These are phyloP conservation scores for Nematolebias whitei DNA, from an alignment of 2,113 vertebrate genomes.

Conservation along the genomic window DNA sequence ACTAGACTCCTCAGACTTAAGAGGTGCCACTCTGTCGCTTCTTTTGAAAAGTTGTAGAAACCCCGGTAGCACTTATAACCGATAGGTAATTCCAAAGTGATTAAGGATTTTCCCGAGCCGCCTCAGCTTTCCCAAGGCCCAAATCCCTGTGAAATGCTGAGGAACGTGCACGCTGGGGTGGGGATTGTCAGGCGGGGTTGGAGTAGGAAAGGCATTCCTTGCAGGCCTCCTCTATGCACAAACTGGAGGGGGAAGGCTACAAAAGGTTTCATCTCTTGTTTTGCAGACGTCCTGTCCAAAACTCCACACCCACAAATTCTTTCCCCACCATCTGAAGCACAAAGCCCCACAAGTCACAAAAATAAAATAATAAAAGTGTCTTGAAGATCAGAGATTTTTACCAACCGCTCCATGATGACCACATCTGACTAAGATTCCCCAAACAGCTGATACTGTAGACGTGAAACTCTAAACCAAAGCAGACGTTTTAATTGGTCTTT, in stretches of 20 bases:
- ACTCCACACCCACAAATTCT: constrained; percentile 59
- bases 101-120: constrained; percentile 73
- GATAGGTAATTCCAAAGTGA: constrained; percentile 76
- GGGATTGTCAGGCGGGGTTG: constrained; percentile 14
- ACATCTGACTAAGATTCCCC: neutral
- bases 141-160: constrained; percentile 80
- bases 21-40: constrained; percentile 68
- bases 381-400: constrained; percentile 6
- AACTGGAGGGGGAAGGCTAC: constrained; percentile 71
- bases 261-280: constrained; percentile 82
- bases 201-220: constrained; percentile 68
- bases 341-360: neutral
- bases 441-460: neutral
- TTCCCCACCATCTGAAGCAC: constrained; percentile 18
- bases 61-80: constrained; percentile 65
- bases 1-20: constrained; percentile 24
- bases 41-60: constrained; percentile 43
- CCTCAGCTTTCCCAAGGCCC: constrained; percentile 79
- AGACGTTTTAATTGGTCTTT: neutral
- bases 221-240: constrained; percentile 69
- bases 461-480: neutral
- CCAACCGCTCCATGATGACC: neutral
- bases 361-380: neutral
- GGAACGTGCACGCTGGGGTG: constrained; percentile 71
- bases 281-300: constrained; percentile 62